A percentile compares a stretch with the other conserved stretches of the same genome.
Evolutionary conservation across 2,797 vertebrate genomes (phyloP).

Genomic region (Ptychadena robeensis): DNA sequence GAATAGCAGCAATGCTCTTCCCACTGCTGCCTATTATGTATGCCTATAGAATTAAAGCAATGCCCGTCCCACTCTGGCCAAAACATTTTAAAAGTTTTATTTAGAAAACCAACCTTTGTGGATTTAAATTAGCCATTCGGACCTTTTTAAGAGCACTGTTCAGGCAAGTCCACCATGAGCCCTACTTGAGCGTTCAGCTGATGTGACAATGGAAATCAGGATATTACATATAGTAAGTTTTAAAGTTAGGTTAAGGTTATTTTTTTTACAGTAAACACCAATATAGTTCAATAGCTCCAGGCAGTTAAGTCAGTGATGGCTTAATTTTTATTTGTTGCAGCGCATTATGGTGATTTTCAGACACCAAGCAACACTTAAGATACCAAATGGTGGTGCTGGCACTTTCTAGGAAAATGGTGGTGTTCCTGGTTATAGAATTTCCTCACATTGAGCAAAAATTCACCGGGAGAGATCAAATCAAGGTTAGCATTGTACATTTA

Average conservation of each 20-base stretch:
- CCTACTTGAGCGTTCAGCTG: too few relatives aligned
- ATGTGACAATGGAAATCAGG: background rate
- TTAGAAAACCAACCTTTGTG: background rate
- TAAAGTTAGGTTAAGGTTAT: background rate
- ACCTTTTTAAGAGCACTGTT: too few relatives aligned
- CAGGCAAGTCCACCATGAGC: too few relatives aligned
- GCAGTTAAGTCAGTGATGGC: too few relatives aligned
- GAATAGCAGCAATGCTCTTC: too few relatives aligned
- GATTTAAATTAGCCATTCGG: too few relatives aligned
- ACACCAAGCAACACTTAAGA: background rate
- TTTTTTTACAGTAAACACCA: background rate
- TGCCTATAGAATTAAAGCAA: background rate
- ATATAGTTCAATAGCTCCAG: background rate
- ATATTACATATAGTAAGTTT: background rate
- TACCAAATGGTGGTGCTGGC: too few relatives aligned
- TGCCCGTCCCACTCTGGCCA: too few relatives aligned
- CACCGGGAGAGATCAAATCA: too few relatives aligned
- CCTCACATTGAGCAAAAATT: too few relatives aligned
- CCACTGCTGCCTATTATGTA: too few relatives aligned
- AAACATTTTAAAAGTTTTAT: background rate
- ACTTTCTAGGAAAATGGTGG: background rate
- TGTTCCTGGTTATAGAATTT: background rate
- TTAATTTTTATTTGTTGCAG: background rate
- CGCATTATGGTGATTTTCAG: background rate
- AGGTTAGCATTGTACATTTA: background rate